Conservation (phyloP, 1,140 invertebrate genomes). For the Hycleus phaleratus region DNA sequence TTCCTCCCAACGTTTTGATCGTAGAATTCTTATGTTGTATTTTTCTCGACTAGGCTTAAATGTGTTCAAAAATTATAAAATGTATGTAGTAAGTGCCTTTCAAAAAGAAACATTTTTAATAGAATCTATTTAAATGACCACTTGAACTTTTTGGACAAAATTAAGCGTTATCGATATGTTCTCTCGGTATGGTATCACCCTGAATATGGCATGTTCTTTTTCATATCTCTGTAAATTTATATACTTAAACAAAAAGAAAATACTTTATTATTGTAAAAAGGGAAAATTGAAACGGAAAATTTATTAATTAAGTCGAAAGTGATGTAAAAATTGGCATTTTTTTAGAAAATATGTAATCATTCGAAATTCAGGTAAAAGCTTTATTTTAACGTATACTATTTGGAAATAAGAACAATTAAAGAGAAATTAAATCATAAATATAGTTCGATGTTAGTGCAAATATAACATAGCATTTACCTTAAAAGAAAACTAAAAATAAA, state of each 20-base stretch:
- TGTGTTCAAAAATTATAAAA: conserved; percentile 40
- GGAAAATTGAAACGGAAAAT: too few relatives aligned
- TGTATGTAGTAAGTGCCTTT: conserved; percentile 44
- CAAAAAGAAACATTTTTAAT: conserved; percentile 14
- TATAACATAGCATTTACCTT: conserved; percentile 37
- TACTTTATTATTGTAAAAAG: conserved; percentile 18
- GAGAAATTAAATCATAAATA: conserved; percentile 26
- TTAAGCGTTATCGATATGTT: conserved; percentile 36
- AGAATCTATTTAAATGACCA: conserved; percentile 33
- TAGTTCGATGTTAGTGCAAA: conserved; percentile 41
- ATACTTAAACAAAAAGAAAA: conserved; percentile 22
- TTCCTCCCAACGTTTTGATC: not conserved
- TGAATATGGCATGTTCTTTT: conserved; percentile 40
- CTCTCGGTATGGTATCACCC: conserved; percentile 35
- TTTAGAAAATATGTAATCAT: conserved; percentile 29
- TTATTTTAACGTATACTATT: conserved; percentile 41
- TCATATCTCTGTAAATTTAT: conserved; percentile 40
- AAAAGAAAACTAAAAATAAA: conserved; percentile 20
- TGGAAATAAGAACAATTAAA: conserved; percentile 3
- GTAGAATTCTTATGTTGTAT: conserved; percentile 18
- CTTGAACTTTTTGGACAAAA: conserved; percentile 38
- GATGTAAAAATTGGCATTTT: conserved; percentile 37
- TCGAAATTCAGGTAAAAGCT: conserved; percentile 39
- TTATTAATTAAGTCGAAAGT: conserved; percentile 29
- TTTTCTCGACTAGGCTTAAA: conserved; percentile 38